phyloP scores from a whole-genome alignment of 2,113 vertebrate species.

The Heloderma charlesbogerti region DNA sequence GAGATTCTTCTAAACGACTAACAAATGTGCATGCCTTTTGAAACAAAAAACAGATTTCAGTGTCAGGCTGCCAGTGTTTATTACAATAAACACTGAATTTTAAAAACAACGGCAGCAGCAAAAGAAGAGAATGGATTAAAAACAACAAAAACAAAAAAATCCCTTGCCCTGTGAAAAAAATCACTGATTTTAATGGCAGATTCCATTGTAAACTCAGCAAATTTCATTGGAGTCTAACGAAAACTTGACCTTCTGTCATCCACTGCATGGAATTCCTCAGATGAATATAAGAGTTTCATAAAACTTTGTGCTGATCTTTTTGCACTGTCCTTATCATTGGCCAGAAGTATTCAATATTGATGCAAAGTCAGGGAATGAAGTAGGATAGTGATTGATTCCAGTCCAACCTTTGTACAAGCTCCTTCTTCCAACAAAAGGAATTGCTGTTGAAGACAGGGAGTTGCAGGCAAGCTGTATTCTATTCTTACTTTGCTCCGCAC shows the following conservation, averaged over 20 bases:
- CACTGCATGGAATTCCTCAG: background rate
- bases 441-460: background rate
- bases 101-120: background rate
- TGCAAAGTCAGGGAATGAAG: background rate
- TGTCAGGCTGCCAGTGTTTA: background rate
- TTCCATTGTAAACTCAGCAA: background rate
- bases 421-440: background rate
- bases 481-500: background rate
- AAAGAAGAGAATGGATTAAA: background rate
- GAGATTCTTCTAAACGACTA: constrained; percentile 3
- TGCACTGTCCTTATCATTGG: background rate
- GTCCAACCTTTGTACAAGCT: background rate
- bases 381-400: background rate
- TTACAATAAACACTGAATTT: background rate
- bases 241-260: background rate
- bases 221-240: background rate
- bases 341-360: background rate
- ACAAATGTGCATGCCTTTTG: constrained; percentile 31
- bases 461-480: background rate
- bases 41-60: constrained; percentile 25
- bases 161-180: background rate
- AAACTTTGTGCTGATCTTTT: too few species aligned
- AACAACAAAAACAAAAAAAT: background rate
- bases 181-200: background rate
- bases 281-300: background rate